Percentiles rank a stretch among this genome's conserved stretches.
These are phyloP conservation scores for Lampris incognitus DNA, from an alignment of 2,113 vertebrate genomes.

Conservation along the genomic window DNA sequence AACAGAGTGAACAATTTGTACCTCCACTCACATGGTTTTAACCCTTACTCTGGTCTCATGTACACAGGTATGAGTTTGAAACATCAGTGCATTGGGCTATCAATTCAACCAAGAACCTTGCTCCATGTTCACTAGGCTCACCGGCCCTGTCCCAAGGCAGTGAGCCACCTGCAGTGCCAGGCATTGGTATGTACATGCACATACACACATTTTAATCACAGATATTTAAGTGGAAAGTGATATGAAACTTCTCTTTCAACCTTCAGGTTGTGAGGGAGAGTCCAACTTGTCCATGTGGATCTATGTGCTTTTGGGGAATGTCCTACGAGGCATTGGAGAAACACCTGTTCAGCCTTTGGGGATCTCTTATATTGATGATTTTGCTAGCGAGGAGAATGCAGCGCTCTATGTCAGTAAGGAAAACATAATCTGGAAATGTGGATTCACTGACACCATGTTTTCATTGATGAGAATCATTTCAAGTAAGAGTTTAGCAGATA, in stretches of 20 bases:
- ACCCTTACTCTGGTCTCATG: constrained; percentile 43
- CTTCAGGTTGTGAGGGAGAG: constrained; percentile 84
- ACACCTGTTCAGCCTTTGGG: constrained; percentile 91
- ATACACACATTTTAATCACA: not conserved
- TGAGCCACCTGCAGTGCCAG: constrained; percentile 60
- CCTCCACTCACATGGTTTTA: constrained; percentile 1
- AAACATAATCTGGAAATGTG: not conserved
- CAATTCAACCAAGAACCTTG: constrained; percentile 82
- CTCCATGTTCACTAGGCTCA: constrained; percentile 82
- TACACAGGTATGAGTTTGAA: constrained; percentile 87
- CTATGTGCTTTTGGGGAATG: constrained; percentile 89
- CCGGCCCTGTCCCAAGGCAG: constrained; percentile 63
- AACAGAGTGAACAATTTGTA: not conserved
- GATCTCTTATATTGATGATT: constrained; percentile 93
- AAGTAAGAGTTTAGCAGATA: too few species aligned
- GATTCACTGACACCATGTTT: not conserved
- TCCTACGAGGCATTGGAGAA: constrained; percentile 92
- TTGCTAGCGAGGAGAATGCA: constrained; percentile 89
- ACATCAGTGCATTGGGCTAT: constrained; percentile 77
- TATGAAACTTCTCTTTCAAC: not conserved
- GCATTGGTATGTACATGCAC: constrained; percentile 59
- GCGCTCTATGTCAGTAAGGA: constrained; percentile 92
- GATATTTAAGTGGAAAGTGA: not conserved
- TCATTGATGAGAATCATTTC: too few species aligned
- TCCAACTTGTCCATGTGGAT: constrained; percentile 90